A percentile compares a stretch with the other conserved stretches of the same genome.
phyloP scores from a whole-genome alignment of 2,888 invertebrate genomes.

The Hemistola chrysoprasaria region DNA sequence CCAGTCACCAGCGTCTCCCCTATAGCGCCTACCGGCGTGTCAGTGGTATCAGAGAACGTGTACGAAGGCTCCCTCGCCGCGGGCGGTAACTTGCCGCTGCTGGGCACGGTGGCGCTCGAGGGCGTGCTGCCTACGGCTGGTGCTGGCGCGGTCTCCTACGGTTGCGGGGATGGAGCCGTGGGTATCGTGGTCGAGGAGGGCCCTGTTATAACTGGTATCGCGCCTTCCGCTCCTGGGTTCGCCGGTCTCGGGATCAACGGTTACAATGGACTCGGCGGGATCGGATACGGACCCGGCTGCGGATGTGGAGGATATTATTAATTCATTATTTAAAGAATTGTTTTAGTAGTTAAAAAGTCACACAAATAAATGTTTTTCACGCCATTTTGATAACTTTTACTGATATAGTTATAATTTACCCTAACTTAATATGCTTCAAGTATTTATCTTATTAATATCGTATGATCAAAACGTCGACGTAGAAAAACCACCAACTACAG shows the following conservation, averaged over 20 bases:
- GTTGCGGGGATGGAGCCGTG: conserved; percentile 34
- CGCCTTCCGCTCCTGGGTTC: conserved; percentile 1
- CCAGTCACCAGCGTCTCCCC: conserved; percentile 34
- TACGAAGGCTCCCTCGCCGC: conserved; percentile 41
- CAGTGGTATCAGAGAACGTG: conserved; percentile 47
- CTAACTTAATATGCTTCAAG: no score
- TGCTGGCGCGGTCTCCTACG: conserved; percentile 37
- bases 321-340: neutral
- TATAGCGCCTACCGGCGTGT: conserved; percentile 41
- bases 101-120: conserved; percentile 42
- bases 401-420: no score
- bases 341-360: no score
- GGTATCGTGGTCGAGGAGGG: conserved; percentile 23
- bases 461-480: no score
- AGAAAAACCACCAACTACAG: no score
- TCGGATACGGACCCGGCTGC: no score
- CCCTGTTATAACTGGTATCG: conserved; percentile 21
- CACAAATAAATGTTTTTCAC: no score
- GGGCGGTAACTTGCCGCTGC: conserved; percentile 43
- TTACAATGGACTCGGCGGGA: neutral
- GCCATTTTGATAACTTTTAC: no score
- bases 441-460: no score
- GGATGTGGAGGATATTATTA: conserved; percentile 3
- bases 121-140: conserved; percentile 41
- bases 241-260: conserved; percentile 1